Evolutionary conservation across 1,140 invertebrate genomes (phyloP), one percentile per base, ranked within the genome.

Genomic region (Papilio polytes): DNA sequence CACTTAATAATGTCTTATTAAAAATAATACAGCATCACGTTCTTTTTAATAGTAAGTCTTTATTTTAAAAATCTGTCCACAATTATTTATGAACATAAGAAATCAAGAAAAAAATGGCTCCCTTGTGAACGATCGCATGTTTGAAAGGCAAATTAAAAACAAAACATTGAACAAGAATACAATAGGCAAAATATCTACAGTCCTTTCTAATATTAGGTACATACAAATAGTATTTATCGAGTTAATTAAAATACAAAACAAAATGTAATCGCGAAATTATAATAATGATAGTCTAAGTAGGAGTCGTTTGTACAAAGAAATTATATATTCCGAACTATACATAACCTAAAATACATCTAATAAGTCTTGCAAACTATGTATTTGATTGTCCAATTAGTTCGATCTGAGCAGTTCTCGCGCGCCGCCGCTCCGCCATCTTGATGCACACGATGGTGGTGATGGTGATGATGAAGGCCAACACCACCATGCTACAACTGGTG

Each of bases 381-480:
- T 70, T 26, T 15, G 63, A 70, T 70, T 77, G 26, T 1, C 18
- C 51, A 31, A 31, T 31, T 4, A 56, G 3, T 13, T 56, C 48
- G 0, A 51, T 18, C 15, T 15, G 12, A 20, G 7, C 44, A 18
- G 15, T 22, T 36, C 8, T 59, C 31, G 31, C 36, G 13, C 63
- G 63, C 12, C 53, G 26, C 31, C 56, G 9, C 4, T 78, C 56
- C 12, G 56, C 53, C 7, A 36, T 9, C 41, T 78, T 78, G 18
- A 78, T 63, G 77, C 31, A 63, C 15, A 78, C 53, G 53, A 78
- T n/a, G 10, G 18, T 66, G 3, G 77, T 78, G 18, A 66, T 6
- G 36, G 56, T 78, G 31, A 78, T 78, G 53, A 63, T 63, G 12
- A 63, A 63, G 18, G 77, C 56, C 3, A 78, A 63, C 31, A 78